These are phyloP conservation scores for Artibeus jamaicensis DNA, from an alignment of 2,797 vertebrate species.

Conservation along the genomic window DNA sequence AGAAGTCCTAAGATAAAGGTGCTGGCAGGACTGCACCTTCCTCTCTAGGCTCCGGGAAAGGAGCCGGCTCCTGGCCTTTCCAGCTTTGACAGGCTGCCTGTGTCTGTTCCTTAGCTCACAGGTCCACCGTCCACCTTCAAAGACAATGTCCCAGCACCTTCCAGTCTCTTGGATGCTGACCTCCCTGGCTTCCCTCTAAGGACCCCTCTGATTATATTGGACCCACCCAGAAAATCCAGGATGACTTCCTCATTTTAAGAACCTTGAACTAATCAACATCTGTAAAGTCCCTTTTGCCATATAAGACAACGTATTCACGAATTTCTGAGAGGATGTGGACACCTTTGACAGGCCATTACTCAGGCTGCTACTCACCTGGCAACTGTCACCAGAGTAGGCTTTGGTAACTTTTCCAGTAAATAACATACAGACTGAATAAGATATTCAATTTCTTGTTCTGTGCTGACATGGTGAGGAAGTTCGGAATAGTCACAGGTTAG, in stretches of 20 bases:
- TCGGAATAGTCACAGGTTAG: conserved; percentile 94
- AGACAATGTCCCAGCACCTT: not conserved
- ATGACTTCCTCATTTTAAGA: not conserved
- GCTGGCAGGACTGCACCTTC: not conserved
- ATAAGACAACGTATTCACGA: not conserved
- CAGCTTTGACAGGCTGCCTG: not conserved
- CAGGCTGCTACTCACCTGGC: conserved; percentile 86
- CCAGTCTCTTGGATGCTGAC: not conserved
- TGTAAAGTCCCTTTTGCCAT: not conserved
- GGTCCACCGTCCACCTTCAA: not conserved
- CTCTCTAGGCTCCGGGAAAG: not conserved
- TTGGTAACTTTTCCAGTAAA: conserved; percentile 88
- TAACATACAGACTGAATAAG: conserved; percentile 85
- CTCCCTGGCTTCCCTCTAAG: not conserved
- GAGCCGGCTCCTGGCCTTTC: not conserved
- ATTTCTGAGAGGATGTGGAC: not conserved
- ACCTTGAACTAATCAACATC: not conserved
- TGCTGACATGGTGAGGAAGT: conserved; percentile 96
- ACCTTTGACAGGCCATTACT: not conserved
- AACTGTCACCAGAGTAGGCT: conserved; percentile 92
- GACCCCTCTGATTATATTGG: not conserved
- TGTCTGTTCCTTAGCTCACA: not conserved
- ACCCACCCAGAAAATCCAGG: not conserved
- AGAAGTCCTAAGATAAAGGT: not conserved
- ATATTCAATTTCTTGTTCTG: conserved; percentile 88